Evolutionary conservation across 2,797 vertebrate genomes (phyloP).

Genomic region (Triplophysa bombifrons): DNA sequence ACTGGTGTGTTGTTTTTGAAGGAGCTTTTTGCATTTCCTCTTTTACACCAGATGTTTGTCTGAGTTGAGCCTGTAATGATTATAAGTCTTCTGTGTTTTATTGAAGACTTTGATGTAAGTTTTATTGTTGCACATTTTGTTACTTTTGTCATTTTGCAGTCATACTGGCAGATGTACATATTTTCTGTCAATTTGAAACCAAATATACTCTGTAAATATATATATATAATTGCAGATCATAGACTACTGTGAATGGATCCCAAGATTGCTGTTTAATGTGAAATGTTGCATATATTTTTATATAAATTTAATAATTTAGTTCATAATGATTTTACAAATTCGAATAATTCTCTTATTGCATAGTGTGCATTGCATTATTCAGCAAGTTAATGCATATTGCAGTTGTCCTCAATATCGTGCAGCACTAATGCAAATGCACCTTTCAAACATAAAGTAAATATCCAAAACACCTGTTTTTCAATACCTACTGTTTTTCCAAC

Average conservation of each 20-base stretch:
- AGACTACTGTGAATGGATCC: neutral
- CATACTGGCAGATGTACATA: neutral
- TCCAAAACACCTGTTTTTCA: neutral
- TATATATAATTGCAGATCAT: neutral
- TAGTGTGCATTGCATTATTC: no score
- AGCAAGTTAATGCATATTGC: neutral
- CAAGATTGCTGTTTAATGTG: no score
- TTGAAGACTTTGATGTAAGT: neutral
- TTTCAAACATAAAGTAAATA: neutral
- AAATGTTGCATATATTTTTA: no score
- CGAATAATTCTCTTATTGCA: no score
- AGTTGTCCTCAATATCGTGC: neutral
- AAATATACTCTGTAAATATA: neutral
- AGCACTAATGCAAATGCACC: no score
- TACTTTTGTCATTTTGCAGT: neutral
- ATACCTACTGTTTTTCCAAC: neutral
- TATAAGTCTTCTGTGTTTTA: neutral
- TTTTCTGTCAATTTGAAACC: neutral
- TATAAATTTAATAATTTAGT: no score
- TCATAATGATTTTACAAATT: no score
- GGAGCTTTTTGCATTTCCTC: neutral
- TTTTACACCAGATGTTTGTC: conserved; percentile 13
- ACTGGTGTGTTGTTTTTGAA: neutral
- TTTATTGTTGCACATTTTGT: neutral
- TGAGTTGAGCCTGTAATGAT: neutral